phyloP scores from a whole-genome alignment of 2,113 vertebrate species.

The Halcyon malimbica region DNA sequence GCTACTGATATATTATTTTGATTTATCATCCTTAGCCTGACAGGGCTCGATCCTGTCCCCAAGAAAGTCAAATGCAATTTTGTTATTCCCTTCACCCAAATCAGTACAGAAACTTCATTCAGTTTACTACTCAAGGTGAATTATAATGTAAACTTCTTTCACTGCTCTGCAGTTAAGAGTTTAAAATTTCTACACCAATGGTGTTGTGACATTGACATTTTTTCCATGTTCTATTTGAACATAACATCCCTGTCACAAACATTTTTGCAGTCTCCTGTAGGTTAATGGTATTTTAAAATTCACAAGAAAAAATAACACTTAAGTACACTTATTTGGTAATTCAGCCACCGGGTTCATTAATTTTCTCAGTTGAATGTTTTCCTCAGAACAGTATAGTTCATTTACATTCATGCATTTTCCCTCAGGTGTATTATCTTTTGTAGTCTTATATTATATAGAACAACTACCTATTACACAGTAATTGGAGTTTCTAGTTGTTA shows the following conservation, averaged over 20 bases:
- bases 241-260: neutral
- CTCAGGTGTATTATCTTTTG: neutral
- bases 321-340: neutral
- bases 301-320: neutral
- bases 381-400: neutral
- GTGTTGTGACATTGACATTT: neutral
- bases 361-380: neutral
- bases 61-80: neutral
- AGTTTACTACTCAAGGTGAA: neutral
- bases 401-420: neutral
- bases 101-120: neutral
- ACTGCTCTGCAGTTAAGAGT: neutral
- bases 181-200: neutral
- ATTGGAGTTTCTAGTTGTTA: neutral
- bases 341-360: neutral
- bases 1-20: conserved; percentile 40
- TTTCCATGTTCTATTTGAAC: neutral
- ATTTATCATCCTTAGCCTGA: conserved; percentile 13
- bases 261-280: neutral
- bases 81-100: neutral
- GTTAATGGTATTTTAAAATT: neutral
- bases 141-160: neutral
- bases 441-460: neutral
- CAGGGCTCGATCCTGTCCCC: neutral
- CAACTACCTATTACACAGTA: neutral